A percentile compares a stretch with the other conserved stretches of the same genome.
phyloP scores from a whole-genome alignment of 2,888 invertebrate species.

The Fragum fragum region DNA sequence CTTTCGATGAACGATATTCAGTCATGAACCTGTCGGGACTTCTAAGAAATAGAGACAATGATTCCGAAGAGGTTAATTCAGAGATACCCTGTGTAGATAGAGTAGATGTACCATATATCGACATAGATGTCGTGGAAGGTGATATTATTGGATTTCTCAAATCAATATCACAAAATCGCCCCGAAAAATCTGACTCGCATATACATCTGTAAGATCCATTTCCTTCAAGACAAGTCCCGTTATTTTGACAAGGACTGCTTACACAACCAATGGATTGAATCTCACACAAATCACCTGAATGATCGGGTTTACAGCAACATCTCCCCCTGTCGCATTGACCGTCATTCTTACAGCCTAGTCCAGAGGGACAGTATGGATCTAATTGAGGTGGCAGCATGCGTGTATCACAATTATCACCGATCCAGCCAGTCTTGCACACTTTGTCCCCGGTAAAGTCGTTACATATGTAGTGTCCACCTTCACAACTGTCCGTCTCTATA shows the following conservation, averaged over 20 bases:
- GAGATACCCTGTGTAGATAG: too few species aligned
- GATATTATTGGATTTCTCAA: not conserved
- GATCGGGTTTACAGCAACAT: conserved; percentile 61
- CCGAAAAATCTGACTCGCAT: conserved; percentile 24
- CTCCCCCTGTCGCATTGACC: conserved; percentile 56
- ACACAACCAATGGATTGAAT: conserved; percentile 57
- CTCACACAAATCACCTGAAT: conserved; percentile 56
- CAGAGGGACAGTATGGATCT: conserved; percentile 51
- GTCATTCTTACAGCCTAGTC: conserved; percentile 61
- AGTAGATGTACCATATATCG: too few species aligned
- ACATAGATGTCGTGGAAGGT: too few species aligned
- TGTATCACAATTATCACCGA: conserved; percentile 58
- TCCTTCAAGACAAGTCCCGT: conserved; percentile 44
- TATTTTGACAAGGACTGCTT: conserved; percentile 57
- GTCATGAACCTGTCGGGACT: too few species aligned
- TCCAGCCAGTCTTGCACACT: conserved; percentile 58
- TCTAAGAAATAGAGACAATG: too few species aligned
- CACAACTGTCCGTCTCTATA: conserved; percentile 39
- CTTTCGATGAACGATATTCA: too few species aligned
- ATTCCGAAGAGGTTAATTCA: too few species aligned
- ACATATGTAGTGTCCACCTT: conserved; percentile 52
- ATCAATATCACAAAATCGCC: conserved; percentile 16
- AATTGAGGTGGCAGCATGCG: conserved; percentile 49
- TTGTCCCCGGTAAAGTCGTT: conserved; percentile 42
- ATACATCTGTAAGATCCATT: conserved; percentile 19